A percentile compares a stretch with the other conserved stretches of the same genome.
Evolutionary conservation across 1,140 invertebrate genomes (phyloP).

Genomic region (Cyphomyrmex costatus): DNA sequence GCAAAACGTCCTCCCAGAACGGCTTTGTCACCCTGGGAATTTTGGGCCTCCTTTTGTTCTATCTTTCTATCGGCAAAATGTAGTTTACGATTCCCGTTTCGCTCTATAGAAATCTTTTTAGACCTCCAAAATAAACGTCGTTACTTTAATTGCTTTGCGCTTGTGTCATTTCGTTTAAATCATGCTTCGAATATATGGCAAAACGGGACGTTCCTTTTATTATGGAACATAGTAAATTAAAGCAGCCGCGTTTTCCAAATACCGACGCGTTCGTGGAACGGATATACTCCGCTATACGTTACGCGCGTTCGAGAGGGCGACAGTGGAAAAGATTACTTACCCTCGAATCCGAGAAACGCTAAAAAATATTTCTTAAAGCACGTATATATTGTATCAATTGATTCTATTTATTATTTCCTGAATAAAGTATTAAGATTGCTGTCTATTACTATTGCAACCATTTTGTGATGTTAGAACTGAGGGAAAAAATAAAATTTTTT

Average conservation of each 20-base stretch:
- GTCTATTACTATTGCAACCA: no score
- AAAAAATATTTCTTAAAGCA: neutral
- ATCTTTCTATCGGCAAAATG: neutral
- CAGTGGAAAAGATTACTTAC: neutral
- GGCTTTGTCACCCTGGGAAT: neutral
- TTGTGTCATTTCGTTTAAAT: neutral
- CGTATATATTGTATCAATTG: no score
- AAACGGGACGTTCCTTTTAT: neutral
- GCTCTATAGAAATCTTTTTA: neutral
- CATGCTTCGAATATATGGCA: neutral
- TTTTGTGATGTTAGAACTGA: no score
- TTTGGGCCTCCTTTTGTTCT: neutral
- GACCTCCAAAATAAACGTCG: neutral
- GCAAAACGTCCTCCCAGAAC: neutral
- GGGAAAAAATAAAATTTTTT: no score
- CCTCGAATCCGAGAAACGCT: neutral
- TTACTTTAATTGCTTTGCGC: neutral
- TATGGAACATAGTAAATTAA: neutral
- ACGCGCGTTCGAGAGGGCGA: neutral
- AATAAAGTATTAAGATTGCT: no score
- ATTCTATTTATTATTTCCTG: no score
- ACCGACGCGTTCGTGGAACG: conserved; percentile 8
- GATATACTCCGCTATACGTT: neutral
- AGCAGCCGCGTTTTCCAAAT: neutral
- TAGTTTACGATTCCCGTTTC: neutral